Percentiles rank a stretch among this genome's conserved stretches.
These are phyloP conservation scores for Trachelipus rathkii DNA, from an alignment of 1,140 invertebrate species.

Conservation along the genomic window DNA sequence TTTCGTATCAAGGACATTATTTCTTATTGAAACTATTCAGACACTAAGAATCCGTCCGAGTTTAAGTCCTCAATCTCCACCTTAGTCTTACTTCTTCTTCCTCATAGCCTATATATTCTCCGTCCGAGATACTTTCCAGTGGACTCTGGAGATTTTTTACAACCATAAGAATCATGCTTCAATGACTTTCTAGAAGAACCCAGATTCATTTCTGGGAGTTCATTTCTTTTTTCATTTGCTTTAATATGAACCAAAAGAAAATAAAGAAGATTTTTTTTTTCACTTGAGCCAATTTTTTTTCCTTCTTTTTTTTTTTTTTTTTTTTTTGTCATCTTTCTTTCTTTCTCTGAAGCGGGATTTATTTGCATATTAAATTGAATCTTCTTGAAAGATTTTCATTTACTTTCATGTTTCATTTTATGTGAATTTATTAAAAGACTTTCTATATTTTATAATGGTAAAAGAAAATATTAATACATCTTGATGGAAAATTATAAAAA, in stretches of 20 bases:
- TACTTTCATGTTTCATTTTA: neutral
- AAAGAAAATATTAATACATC: neutral
- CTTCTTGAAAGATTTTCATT: neutral
- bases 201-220: neutral
- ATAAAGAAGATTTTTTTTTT: too few relatives aligned
- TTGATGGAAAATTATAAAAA: neutral
- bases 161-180: neutral
- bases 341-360: neutral
- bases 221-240: too few relatives aligned
- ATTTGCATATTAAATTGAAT: constrained; percentile 3
- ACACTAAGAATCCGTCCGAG: neutral
- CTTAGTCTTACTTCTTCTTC: neutral
- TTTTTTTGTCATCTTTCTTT: neutral
- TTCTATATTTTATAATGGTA: neutral
- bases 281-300: too few relatives aligned
- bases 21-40: neutral
- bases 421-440: neutral
- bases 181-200: neutral
- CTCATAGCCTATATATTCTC: too few relatives aligned
- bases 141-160: constrained; percentile 4
- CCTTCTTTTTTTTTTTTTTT: neutral
- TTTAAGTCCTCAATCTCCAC: neutral
- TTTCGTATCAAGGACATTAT: neutral
- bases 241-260: too few relatives aligned
- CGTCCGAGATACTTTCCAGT: too few relatives aligned